Evolutionary conservation across 2,113 vertebrate species (phyloP), one percentile per base, ranked within the genome.

Genomic region (Dicerorhinus sumatrensis): DNA sequence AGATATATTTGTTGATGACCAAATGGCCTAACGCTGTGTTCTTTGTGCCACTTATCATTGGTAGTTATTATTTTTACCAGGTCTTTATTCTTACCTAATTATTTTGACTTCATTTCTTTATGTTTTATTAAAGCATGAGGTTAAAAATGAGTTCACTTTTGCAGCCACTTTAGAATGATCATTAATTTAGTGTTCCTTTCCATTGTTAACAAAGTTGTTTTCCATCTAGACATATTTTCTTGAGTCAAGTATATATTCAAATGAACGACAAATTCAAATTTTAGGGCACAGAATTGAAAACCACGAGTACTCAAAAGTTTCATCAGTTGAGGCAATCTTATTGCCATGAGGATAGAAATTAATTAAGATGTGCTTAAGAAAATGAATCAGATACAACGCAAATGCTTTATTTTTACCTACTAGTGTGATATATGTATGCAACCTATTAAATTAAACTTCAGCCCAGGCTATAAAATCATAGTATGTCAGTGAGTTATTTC

Each of bases 61-160:
- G n/a, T 63, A 65, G 80, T 85, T 85, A 93, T 83, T 87, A 51
- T 84, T 97, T 89, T 96, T 46, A 46, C n/a, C 8, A 60, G 31
- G 17, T 76, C 60, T 96, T 97, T 81, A 84, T 80, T 91, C 48
- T 87, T 76, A 65, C 85, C 46, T 92, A 65, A 85, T 89, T 89
- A 91, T 86, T 89, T 31, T n/a, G 17, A 91, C 42, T 89, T 91
- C 31, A 85, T 93, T 95, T 96, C 70, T 73, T 91, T 67, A 86
- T 96, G 56, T 84, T 94, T 96, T 89, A 93, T 96, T 91, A 96
- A 98, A 84, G 8, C 21, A 42, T 42, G 14, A 86, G 29, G 4
- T 86, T 96, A 97, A 96, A 94, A 96, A 96, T 92, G 13, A 72
- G 54, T 95, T 93, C 46, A 72, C 39, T 79, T 92, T 97, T 97